A percentile compares a stretch with the other conserved stretches of the same genome.
Evolutionary conservation across 1,140 invertebrate genomes (phyloP).

Genomic region (Caerostris darwini): DNA sequence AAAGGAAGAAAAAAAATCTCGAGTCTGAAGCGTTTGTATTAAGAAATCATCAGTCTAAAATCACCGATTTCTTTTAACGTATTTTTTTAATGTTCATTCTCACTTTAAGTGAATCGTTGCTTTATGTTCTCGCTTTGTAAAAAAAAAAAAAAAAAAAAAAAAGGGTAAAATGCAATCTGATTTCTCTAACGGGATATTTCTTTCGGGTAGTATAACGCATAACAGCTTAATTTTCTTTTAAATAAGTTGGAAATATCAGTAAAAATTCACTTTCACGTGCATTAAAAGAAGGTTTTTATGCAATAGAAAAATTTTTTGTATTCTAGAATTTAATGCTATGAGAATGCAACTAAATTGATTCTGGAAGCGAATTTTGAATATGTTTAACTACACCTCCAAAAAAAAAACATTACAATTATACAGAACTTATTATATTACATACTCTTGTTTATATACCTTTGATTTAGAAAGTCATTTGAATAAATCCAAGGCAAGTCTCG

Average conservation of each 20-base stretch:
- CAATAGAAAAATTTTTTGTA: not conserved
- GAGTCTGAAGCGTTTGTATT: slow-evolving; percentile 17
- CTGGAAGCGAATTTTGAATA: not conserved
- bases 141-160: not conserved
- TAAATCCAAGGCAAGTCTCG: too few relatives aligned
- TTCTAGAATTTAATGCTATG: not conserved
- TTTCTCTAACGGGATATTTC: not conserved
- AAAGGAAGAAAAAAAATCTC: not conserved
- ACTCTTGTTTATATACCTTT: too few relatives aligned
- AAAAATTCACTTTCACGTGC: not conserved
- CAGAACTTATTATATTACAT: too few relatives aligned
- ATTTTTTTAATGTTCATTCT: slow-evolving; percentile 17
- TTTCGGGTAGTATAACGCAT: not conserved
- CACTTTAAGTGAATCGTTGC: slow-evolving; percentile 6
- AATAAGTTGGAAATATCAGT: not conserved
- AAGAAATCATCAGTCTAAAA: slow-evolving; percentile 38
- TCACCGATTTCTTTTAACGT: slow-evolving; percentile 22
- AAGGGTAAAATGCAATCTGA: not conserved
- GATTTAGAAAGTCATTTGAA: too few relatives aligned
- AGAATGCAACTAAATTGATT: not conserved
- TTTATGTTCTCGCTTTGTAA: not conserved
- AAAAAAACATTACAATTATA: too few relatives aligned
- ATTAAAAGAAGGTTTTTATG: not conserved
- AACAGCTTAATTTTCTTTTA: not conserved
- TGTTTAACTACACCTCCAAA: too few relatives aligned